Base-by-base conservation (phyloP, 2,888 invertebrate species). In the Pasiphila rectangulata region DNA sequence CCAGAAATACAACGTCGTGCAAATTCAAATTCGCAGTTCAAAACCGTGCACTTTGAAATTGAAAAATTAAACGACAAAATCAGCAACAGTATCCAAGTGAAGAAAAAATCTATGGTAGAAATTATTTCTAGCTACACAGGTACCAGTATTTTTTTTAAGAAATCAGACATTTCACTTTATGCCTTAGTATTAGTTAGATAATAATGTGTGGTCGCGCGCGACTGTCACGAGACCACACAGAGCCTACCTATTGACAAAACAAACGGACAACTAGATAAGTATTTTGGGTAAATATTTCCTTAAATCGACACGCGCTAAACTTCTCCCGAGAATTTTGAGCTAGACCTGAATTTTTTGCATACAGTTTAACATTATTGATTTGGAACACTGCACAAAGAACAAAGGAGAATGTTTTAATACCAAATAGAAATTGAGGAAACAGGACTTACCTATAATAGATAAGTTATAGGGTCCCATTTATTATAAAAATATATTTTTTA, bases 51-150 rank as follows among this genome's bases (percentile, higher is more conserved):
- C 9, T 10, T 30, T 17, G 17, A 45, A 52, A 20, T 46, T 34
- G 51, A 43, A 32, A 32, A 10, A 19, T n/a, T n/a, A 19, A 17
- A 2, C 4, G 1, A 7, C 2, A 9, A 67, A 64, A 63, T 58
- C 55, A 49, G 75, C 79, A 79, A 79, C 80, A 79, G 72, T 79
- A 80, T 83, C 79, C 79, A 79, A 78, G 70, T 71, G 61, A 52
- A 67, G 62, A 69, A 65, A 65, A n/a, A 61, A 56, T 61, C 56
- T 43, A 45, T 49, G 46, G 57, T 39, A 70, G 77, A 81, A 86
- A 87, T 86, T 87, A 75, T 70, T 72, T 81, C 87, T 87, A 87
- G 78, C 87, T 87, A 87, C 80, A 83, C 87, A 87, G 87, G 87
- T 87, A 87, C n/a, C 87, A 78, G 74, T 51, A 54, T 54, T 54